phyloP scores from a whole-genome alignment of 2,888 invertebrate species.

The Apotomis betuletana region DNA sequence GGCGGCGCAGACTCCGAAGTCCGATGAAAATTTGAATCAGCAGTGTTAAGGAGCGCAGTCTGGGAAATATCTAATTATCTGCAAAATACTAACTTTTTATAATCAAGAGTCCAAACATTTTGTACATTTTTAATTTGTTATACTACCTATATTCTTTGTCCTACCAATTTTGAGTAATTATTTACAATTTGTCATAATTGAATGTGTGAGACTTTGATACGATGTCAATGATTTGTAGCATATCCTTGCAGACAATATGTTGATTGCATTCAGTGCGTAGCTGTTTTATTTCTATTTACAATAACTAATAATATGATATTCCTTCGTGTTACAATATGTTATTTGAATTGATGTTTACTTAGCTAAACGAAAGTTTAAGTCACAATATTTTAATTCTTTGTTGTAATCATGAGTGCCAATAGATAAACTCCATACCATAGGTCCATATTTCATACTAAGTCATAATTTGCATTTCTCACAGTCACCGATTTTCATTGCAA shows the following conservation, averaged over 20 bases:
- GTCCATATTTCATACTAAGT: slow-evolving; percentile 3
- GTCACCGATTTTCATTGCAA: slow-evolving; percentile 26
- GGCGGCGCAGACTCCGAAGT: slow-evolving; percentile 83
- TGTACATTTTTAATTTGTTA: slow-evolving; percentile 67
- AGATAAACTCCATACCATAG: slow-evolving; percentile 42
- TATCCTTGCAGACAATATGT: slow-evolving; percentile 65
- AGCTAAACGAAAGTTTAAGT: neutral
- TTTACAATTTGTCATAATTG: slow-evolving; percentile 49
- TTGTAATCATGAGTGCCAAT: slow-evolving; percentile 64
- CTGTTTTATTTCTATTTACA: slow-evolving; percentile 47
- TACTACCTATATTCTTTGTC: slow-evolving; percentile 50
- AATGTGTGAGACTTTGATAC: slow-evolving; percentile 44
- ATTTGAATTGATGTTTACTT: slow-evolving; percentile 45
- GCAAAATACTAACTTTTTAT: slow-evolving; percentile 57
- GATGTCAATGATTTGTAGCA: slow-evolving; percentile 63
- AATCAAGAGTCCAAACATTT: slow-evolving; percentile 67
- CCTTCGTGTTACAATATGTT: slow-evolving; percentile 50
- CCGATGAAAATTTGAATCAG: slow-evolving; percentile 90
- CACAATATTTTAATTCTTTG: slow-evolving; percentile 19
- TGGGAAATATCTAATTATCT: slow-evolving; percentile 50
- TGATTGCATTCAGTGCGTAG: slow-evolving; percentile 49
- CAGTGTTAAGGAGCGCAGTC: slow-evolving; percentile 74
- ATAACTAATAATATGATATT: slow-evolving; percentile 44
- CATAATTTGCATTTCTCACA: slow-evolving; percentile 29
- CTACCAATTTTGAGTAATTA: slow-evolving; percentile 58